Evolutionary conservation across 2,888 invertebrate genomes (phyloP).

Genomic region (Pammene aurita): DNA sequence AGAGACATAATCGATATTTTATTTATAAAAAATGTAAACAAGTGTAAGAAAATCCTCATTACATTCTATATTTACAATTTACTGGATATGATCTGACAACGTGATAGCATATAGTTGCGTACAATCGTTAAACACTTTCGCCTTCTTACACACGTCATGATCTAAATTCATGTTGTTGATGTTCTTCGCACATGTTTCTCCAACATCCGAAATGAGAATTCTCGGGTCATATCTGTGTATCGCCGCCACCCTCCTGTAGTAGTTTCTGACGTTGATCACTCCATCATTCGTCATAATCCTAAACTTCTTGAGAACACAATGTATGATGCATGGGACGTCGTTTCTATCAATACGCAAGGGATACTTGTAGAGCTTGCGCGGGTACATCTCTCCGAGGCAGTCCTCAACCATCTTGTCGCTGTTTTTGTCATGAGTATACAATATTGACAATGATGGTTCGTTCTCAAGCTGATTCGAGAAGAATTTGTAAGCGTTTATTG

Average conservation of each 20-base stretch:
- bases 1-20: neutral
- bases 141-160: slow-evolving; percentile 77
- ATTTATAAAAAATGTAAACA: slow-evolving; percentile 19
- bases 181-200: slow-evolving; percentile 75
- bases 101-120: slow-evolving; percentile 76
- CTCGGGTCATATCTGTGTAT: slow-evolving; percentile 76
- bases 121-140: slow-evolving; percentile 78
- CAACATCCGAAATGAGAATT: slow-evolving; percentile 76
- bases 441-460: slow-evolving; percentile 70
- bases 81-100: slow-evolving; percentile 60
- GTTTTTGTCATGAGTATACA: slow-evolving; percentile 71
- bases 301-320: slow-evolving; percentile 77
- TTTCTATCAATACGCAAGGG: slow-evolving; percentile 71
- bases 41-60: slow-evolving; percentile 16
- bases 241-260: slow-evolving; percentile 72
- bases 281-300: slow-evolving; percentile 78
- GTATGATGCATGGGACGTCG: slow-evolving; percentile 76
- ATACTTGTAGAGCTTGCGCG: slow-evolving; percentile 72
- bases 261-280: slow-evolving; percentile 71
- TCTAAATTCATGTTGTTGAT: slow-evolving; percentile 76
- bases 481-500: slow-evolving; percentile 59
- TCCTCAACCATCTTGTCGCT: slow-evolving; percentile 71
- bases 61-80: slow-evolving; percentile 10
- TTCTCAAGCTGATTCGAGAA: slow-evolving; percentile 69
- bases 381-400: slow-evolving; percentile 76